Evolutionary conservation across 2,888 invertebrate species (phyloP).

Genomic region (Rhingia campestris): DNA sequence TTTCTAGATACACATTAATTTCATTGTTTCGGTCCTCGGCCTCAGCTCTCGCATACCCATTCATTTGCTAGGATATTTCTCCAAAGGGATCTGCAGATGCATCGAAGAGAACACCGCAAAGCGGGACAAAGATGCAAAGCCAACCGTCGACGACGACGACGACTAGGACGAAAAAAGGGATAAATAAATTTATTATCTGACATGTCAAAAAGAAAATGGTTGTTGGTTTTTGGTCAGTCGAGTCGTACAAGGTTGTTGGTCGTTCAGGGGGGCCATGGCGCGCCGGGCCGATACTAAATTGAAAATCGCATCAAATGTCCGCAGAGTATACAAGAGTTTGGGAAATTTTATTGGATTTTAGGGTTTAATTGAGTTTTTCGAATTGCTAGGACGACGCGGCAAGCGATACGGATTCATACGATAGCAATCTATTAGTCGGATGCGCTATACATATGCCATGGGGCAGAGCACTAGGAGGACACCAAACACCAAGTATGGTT

Average conservation of each 20-base stretch:
- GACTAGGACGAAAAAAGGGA: constrained; percentile 30
- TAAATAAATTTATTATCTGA: constrained; percentile 74
- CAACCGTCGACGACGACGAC: constrained; percentile 17
- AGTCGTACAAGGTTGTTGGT: constrained; percentile 43
- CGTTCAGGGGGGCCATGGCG: not conserved
- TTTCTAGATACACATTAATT: constrained; percentile 63
- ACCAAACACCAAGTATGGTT: not conserved
- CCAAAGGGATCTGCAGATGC: constrained; percentile 51
- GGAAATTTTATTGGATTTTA: constrained; percentile 69
- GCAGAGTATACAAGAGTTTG: constrained; percentile 42
- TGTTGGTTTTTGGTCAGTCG: constrained; percentile 61
- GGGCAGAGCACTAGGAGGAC: constrained; percentile 15
- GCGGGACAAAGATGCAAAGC: constrained; percentile 62
- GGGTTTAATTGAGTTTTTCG: constrained; percentile 72
- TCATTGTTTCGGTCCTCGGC: constrained; percentile 56
- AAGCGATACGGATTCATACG: constrained; percentile 4
- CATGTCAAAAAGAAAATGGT: constrained; percentile 68
- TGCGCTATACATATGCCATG: constrained; percentile 9
- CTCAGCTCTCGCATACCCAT: constrained; percentile 21
- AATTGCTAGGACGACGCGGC: constrained; percentile 34
- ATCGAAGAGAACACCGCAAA: constrained; percentile 36
- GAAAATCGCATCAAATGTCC: constrained; percentile 73
- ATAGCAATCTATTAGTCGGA: constrained; percentile 46
- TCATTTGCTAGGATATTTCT: constrained; percentile 44
- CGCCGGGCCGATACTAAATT: constrained; percentile 60